Percentiles rank a stretch among this genome's conserved stretches.
These are phyloP conservation scores for Tragelaphus scriptus DNA, from an alignment of 2,113 vertebrate genomes.

Conservation along the genomic window DNA sequence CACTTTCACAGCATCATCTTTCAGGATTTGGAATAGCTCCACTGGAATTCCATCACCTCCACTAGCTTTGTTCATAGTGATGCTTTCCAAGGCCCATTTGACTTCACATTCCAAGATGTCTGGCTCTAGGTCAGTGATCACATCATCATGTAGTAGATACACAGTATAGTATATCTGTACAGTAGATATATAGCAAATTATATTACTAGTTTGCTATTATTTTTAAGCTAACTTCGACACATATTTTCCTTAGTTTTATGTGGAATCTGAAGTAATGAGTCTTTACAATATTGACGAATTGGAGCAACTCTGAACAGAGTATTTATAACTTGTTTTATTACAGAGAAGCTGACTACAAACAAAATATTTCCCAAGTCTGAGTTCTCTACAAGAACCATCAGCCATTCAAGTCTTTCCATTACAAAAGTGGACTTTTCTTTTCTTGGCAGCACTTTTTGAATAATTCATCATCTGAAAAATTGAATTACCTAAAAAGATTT, in stretches of 20 bases:
- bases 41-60: too few species aligned
- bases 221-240: background rate
- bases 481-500: background rate
- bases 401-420: background rate
- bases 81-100: too few species aligned
- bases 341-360: background rate
- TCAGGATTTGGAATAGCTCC: too few species aligned
- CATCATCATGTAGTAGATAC: background rate
- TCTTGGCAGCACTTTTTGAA: background rate
- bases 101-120: too few species aligned
- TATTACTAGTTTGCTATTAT: background rate
- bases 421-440: background rate
- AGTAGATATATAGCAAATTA: background rate
- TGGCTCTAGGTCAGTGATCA: too few species aligned
- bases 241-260: background rate
- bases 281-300: background rate
- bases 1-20: too few species aligned
- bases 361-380: background rate
- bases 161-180: background rate
- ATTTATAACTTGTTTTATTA: conserved; percentile 11
- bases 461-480: background rate
- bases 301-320: background rate
- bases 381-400: background rate
- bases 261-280: background rate
- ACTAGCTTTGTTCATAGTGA: too few species aligned